phyloP scores from a whole-genome alignment of 2,113 vertebrate genomes.

The Spheniscus mendiculus region DNA sequence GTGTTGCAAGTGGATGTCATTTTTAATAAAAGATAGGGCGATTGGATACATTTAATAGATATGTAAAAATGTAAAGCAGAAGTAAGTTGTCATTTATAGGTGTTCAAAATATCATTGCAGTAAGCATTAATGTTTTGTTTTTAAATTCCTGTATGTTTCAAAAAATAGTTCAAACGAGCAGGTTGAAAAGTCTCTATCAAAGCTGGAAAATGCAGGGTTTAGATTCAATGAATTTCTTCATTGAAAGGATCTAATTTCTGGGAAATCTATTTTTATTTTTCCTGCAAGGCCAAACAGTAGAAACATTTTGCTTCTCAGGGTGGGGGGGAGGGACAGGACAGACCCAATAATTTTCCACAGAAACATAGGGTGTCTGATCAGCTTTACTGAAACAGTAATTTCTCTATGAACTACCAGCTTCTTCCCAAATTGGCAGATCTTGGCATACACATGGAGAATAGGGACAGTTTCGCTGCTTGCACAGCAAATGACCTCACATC shows the following conservation, averaged over 20 bases:
- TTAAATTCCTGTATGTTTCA: background rate
- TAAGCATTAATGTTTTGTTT: background rate
- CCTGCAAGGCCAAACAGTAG: background rate
- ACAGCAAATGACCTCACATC: background rate
- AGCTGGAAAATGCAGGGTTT: background rate
- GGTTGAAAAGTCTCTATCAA: background rate
- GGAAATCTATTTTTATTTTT: background rate
- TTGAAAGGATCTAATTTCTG: background rate
- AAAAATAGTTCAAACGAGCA: background rate
- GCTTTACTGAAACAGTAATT: background rate
- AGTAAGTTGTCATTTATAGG: background rate
- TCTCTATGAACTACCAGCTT: background rate
- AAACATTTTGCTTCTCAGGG: background rate
- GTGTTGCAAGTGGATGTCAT: fast-evolving
- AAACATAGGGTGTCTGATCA: background rate
- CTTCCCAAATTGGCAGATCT: background rate
- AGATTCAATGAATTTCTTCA: background rate
- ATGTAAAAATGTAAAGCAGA: background rate
- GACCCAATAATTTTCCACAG: background rate
- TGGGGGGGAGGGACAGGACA: too few relatives aligned
- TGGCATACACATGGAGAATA: background rate
- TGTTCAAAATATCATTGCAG: background rate
- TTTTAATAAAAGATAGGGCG: background rate
- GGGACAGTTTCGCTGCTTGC: background rate
- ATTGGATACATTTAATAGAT: background rate